Percentiles rank a stretch among this genome's conserved stretches.
phyloP scores from a whole-genome alignment of 1,140 invertebrate genomes.

The Epicauta chinensis region DNA sequence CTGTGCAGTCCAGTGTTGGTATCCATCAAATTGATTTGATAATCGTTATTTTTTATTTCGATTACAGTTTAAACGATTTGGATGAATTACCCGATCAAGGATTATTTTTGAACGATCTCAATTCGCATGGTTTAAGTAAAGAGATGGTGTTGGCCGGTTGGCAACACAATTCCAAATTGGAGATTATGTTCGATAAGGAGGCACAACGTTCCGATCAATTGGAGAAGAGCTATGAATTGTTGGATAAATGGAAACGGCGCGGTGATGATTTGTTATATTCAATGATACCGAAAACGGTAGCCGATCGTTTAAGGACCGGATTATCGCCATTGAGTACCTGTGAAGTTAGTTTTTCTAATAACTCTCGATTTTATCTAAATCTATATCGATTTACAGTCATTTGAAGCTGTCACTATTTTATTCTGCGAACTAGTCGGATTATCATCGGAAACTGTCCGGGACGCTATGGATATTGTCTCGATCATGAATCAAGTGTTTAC shows the following conservation, averaged over 20 bases:
- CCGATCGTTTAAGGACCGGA: constrained; percentile 61
- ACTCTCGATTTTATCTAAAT: neutral
- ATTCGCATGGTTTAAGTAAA: constrained; percentile 75
- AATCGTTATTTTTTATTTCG: constrained; percentile 47
- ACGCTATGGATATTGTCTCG: constrained; percentile 72
- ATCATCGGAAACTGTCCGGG: constrained; percentile 56
- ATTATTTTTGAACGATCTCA: constrained; percentile 77
- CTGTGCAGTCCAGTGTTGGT: constrained; percentile 79
- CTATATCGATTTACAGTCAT: constrained; percentile 47
- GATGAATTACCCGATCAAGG: constrained; percentile 73
- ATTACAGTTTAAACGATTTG: constrained; percentile 77
- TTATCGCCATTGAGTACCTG: constrained; percentile 69
- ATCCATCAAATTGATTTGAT: neutral
- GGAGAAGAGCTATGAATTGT: constrained; percentile 61
- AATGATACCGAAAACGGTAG: constrained; percentile 81
- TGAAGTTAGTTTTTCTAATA: constrained; percentile 51
- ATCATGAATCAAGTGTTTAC: constrained; percentile 81
- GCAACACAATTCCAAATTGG: constrained; percentile 80
- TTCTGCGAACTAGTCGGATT: constrained; percentile 59
- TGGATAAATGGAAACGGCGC: constrained; percentile 77
- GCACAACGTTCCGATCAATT: constrained; percentile 67
- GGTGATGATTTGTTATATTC: constrained; percentile 86
- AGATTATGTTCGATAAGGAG: constrained; percentile 74
- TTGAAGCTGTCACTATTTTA: constrained; percentile 54
- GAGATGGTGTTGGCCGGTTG: constrained; percentile 80